These are phyloP conservation scores for Dreissena rostriformis DNA, from an alignment of 1,140 invertebrate species.

Conservation along the genomic window DNA sequence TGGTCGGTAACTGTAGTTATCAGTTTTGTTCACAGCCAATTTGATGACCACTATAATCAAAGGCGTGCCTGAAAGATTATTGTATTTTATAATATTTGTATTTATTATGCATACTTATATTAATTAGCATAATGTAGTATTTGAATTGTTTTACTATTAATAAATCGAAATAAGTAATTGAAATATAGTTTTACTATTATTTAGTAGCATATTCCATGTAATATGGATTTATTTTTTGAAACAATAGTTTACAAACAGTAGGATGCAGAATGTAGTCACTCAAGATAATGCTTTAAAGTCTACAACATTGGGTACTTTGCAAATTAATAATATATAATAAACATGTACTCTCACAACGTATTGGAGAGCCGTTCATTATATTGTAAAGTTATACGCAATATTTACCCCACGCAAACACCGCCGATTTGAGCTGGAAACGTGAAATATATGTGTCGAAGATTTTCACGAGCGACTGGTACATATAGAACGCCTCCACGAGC, in stretches of 20 bases:
- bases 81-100: not conserved
- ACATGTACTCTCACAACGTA: not conserved
- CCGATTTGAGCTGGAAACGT: constrained; percentile 82
- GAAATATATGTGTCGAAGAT: constrained; percentile 80
- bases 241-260: too few relatives aligned
- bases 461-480: constrained; percentile 78
- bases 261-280: too few relatives aligned
- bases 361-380: too few relatives aligned
- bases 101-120: too few relatives aligned
- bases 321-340: not conserved
- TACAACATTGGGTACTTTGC: not conserved
- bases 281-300: not conserved
- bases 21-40: constrained; percentile 72
- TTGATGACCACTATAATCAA: constrained; percentile 77
- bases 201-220: too few relatives aligned
- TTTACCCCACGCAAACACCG: constrained; percentile 83
- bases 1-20: constrained; percentile 72
- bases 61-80: constrained; percentile 78
- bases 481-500: constrained; percentile 78
- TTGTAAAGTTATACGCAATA: not conserved
- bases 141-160: too few relatives aligned
- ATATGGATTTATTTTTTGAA: too few relatives aligned
- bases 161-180: too few relatives aligned
- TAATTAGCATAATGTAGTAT: too few relatives aligned
- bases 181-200: too few relatives aligned